Evolutionary conservation across 2,888 invertebrate species (phyloP), one percentile per base, ranked within the genome.

Genomic region (Spatulosminthurus flaviceps): DNA sequence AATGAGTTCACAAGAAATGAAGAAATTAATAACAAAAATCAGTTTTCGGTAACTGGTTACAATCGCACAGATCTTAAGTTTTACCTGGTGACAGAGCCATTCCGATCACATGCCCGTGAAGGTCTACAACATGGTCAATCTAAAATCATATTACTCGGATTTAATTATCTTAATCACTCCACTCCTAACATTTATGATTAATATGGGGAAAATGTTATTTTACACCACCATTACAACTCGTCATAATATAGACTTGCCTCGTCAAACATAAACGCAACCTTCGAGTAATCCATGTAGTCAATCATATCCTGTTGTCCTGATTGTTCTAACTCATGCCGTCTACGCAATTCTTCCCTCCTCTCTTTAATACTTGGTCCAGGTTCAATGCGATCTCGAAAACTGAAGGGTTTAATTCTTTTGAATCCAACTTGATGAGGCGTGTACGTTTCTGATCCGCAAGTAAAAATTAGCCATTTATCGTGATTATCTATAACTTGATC

Each of bases 401-500:
- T 90, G 42, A 92, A 90, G 82, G 91, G 90, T 80, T 74, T 74
- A 13, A 95, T 93, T 86, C 92, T 89, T 86, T 93, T 94, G 84
- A 94, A 92, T 51, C 91, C 90, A 83, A 95, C 92, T 88, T 94
- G 93, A 89, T 95, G 95, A 0, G 95, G 95, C 0, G 93, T 94
- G 86, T 93, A 95, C 0, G 95, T 94, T 87, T 92, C 92, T 5
- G 92, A 92, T 0, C 95, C 95, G 28, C 93, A 94, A 0, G 94
- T 94, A 87, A 94, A 95, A 83, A 95, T 94, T 26, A 95, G 89
- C 87, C 92, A 92, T 26, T 81, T 81, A 22, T 81, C 77, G 2
- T 76, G 76, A 13, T 61, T 7, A 29, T 81, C 81, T 0, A 81
- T 77, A 9, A 72, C 67, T 43, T 77, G 71, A 21, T 72, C 72